A percentile compares a stretch with the other conserved stretches of the same genome.
Conservation (phyloP, 2,797 vertebrate genomes). For the Syncerus caffer region DNA sequence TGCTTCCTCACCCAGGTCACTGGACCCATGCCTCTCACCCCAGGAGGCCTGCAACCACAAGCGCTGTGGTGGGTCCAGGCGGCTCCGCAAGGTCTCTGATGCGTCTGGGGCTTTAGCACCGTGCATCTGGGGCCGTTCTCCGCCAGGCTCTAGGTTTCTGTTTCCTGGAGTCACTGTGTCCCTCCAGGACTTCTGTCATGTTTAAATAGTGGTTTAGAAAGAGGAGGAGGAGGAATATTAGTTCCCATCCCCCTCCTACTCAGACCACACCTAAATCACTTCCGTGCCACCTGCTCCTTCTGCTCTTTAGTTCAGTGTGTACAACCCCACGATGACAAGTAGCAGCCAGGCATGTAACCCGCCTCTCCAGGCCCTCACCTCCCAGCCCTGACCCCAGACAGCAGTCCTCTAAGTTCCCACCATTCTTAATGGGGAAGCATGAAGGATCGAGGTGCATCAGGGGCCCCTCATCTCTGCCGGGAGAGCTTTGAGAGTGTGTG, state of each 20-base stretch:
- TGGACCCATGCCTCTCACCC: background rate
- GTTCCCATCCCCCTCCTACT: accelerated
- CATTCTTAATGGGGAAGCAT: background rate
- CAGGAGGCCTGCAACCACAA: accelerated
- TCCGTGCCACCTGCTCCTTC: background rate
- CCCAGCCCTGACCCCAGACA: background rate
- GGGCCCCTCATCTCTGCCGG: background rate
- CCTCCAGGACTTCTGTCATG: background rate
- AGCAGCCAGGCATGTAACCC: background rate
- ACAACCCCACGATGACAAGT: background rate
- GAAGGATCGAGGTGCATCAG: background rate
- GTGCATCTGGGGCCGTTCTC: background rate
- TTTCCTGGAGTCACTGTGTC: background rate
- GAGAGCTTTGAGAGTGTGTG: no score
- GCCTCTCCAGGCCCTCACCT: background rate
- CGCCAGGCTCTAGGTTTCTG: background rate
- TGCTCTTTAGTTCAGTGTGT: background rate
- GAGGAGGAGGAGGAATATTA: background rate
- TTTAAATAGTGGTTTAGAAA: background rate
- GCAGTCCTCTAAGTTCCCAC: accelerated
- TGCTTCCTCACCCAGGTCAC: background rate
- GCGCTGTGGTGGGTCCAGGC: background rate
- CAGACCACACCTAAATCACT: background rate
- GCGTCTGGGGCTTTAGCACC: background rate
- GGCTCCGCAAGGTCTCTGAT: background rate